phyloP scores from a whole-genome alignment of 2,113 vertebrate species.

The Gavia stellata region DNA sequence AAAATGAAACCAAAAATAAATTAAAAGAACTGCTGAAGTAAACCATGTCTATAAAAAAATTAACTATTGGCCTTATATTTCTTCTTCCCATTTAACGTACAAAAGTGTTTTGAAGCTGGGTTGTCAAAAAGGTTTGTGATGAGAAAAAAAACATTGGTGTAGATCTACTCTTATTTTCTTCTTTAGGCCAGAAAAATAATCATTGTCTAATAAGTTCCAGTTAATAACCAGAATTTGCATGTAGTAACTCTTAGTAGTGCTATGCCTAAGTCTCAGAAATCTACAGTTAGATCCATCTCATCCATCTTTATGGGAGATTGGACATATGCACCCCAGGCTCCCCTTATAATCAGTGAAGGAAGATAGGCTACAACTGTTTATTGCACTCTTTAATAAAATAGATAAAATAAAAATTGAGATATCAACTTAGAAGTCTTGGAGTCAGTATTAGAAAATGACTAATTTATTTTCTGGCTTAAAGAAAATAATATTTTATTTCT shows the following conservation, averaged over 20 bases:
- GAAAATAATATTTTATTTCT: not conserved
- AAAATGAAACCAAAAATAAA: not conserved
- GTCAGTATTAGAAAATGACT: not conserved
- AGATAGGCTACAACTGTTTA: not conserved
- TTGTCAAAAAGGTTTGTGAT: not conserved
- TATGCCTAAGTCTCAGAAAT: not conserved
- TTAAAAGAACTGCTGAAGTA: not conserved
- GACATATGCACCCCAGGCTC: rapidly evolving
- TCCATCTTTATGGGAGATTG: not conserved
- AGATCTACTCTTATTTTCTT: not conserved
- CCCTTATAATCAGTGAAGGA: not conserved
- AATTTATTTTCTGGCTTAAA: not conserved
- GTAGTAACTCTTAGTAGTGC: not conserved
- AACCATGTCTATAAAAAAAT: not conserved
- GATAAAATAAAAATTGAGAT: not conserved
- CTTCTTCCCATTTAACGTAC: not conserved
- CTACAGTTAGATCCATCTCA: not conserved
- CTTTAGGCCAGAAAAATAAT: not conserved
- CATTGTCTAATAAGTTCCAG: not conserved
- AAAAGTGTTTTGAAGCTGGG: not conserved
- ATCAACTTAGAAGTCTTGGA: not conserved
- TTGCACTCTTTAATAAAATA: not conserved
- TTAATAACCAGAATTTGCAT: not conserved
- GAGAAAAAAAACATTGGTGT: not conserved
- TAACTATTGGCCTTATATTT: not conserved